These are phyloP conservation scores for Tryphoninae sp. DNA, from an alignment of 2,888 invertebrate genomes.

Conservation along the genomic window DNA sequence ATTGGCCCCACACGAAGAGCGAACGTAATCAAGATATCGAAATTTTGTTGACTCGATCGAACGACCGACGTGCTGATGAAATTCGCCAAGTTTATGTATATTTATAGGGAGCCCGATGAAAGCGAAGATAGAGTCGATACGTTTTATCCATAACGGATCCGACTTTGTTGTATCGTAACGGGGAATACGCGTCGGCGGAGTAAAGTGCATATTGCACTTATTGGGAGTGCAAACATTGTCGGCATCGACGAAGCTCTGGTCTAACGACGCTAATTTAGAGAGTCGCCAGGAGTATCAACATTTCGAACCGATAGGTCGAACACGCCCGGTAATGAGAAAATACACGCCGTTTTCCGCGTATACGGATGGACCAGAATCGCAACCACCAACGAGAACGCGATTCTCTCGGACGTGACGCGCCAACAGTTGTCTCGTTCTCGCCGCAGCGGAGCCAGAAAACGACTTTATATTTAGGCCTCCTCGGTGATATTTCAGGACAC, in stretches of 20 bases:
- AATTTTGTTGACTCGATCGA: not conserved
- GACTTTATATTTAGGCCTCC: constrained; percentile 61
- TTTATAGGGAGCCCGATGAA: too few relatives aligned
- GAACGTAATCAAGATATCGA: not conserved
- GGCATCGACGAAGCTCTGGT: not conserved
- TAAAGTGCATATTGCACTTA: constrained; percentile 46
- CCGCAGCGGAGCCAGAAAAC: constrained; percentile 53
- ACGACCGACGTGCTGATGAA: not conserved
- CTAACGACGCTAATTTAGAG: constrained; percentile 64
- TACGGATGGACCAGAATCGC: constrained; percentile 10
- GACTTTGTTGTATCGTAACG: constrained; percentile 12
- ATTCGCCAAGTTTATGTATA: not conserved
- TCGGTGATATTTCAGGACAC: constrained; percentile 60
- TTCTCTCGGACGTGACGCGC: constrained; percentile 36
- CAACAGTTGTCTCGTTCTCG: constrained; percentile 16
- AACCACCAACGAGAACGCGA: constrained; percentile 20
- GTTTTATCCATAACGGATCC: not conserved
- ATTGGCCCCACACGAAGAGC: constrained; percentile 39
- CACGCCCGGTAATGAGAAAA: constrained; percentile 31
- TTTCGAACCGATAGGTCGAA: constrained; percentile 40
- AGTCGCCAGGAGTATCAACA: constrained; percentile 49
- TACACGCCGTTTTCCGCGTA: constrained; percentile 31
- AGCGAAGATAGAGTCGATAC: too few relatives aligned
- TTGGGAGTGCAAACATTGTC: constrained; percentile 15
- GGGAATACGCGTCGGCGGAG: not conserved